Evolutionary conservation across 2,797 vertebrate species (phyloP), one percentile per base, ranked within the genome.

Genomic region (Gymnodraco acuticeps): DNA sequence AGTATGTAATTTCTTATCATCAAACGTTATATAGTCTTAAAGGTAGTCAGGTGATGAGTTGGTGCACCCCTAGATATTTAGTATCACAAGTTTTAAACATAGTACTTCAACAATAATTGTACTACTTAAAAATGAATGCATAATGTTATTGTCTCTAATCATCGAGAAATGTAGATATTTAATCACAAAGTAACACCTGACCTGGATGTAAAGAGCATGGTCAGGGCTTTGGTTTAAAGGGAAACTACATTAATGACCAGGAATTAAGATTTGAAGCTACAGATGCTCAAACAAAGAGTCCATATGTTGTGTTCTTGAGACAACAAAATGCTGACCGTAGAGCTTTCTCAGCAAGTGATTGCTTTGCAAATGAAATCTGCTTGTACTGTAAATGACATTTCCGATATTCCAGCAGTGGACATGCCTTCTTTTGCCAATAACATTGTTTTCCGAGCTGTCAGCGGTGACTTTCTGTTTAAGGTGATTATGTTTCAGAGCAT

Each of bases 381-480:
- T 75, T 64, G 52, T 74, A 75, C 76, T 82, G 73, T 82, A 76
- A 90, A 88, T 86, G 15, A 20, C 2, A 53, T 82, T 77, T 85
- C 76, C 75, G 70, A 66, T 82, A 83, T 82, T 75, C 59, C 45
- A 10, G 1, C 16, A 61, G 48, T 27, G 63, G 50, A 63, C 66
- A n/a, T 60, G n/a, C 51, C 45, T 19, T 77, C 48, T 78, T 38
- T 43, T 74, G 70, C 69, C 80, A 67, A 82, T 91, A 86, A 14
- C 42, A 92, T 87, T 88, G 86, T 91, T 87, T 84, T 64, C 45
- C 65, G 19, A 80, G 59, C 66, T 62, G 54, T 66, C 41, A 67
- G 64, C 70, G 77, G 58, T 59, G 64, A 41, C 79, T 67, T 23
- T 23, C 23, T 23, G 23, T 23, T 23, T 23, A 23, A 23, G 2